A percentile compares a stretch with the other conserved stretches of the same genome.
Evolutionary conservation across 2,888 invertebrate species (phyloP).

Genomic region (Ditula angustiorana): DNA sequence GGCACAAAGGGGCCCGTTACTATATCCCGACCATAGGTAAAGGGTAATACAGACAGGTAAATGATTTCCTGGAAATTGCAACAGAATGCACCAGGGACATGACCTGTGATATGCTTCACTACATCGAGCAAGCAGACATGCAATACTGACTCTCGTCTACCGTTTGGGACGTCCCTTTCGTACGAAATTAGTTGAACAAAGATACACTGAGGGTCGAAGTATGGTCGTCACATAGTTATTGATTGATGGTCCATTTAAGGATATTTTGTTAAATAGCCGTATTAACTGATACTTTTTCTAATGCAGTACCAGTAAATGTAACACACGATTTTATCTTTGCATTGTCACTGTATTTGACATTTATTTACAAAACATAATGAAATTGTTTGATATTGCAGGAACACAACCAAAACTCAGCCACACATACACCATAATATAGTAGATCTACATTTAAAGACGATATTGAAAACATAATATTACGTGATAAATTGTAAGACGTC

Average conservation of each 20-base stretch:
- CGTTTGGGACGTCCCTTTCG: not conserved
- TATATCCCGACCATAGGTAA: conserved; percentile 63
- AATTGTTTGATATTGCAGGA: too few relatives aligned
- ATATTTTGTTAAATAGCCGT: too few relatives aligned
- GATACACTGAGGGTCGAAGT: not conserved
- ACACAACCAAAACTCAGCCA: not conserved
- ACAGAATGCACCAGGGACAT: conserved; percentile 32
- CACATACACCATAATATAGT: not conserved
- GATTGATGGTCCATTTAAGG: too few relatives aligned
- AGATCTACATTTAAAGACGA: not conserved
- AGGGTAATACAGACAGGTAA: conserved; percentile 70
- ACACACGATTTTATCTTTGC: too few relatives aligned
- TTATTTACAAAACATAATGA: too few relatives aligned
- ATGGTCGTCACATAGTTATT: too few relatives aligned
- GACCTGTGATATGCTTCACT: conserved; percentile 16
- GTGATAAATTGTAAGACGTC: conserved; percentile 18
- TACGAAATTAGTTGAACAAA: not conserved
- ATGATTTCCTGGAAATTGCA: conserved; percentile 49
- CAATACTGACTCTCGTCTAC: not conserved
- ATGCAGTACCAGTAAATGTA: too few relatives aligned
- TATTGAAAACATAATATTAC: not conserved
- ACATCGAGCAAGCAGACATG: not conserved
- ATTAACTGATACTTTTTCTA: too few relatives aligned
- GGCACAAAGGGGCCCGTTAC: conserved; percentile 68
- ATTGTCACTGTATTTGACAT: too few relatives aligned